These are phyloP conservation scores for Bicyclus anynana DNA, from an alignment of 1,140 invertebrate species.

Conservation along the genomic window DNA sequence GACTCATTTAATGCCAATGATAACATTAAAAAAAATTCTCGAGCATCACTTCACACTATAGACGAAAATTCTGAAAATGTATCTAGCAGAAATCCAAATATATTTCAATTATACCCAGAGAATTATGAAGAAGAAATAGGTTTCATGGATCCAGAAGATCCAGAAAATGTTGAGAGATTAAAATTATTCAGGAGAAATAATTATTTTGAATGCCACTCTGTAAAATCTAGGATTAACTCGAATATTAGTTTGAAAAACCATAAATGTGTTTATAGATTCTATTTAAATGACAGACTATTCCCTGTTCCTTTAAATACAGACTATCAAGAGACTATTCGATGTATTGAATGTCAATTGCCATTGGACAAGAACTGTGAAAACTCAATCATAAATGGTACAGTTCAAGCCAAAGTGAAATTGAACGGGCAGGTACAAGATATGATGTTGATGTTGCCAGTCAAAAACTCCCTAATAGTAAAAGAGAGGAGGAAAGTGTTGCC, in stretches of 20 bases:
- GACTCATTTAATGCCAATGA: constrained; percentile 33
- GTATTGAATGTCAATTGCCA: constrained; percentile 59
- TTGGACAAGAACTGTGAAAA: constrained; percentile 29
- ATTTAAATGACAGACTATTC: constrained; percentile 64
- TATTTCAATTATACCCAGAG: constrained; percentile 29
- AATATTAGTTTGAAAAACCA: constrained; percentile 43
- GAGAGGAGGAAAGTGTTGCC: constrained; percentile 43
- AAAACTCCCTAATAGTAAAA: constrained; percentile 54
- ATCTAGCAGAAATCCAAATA: constrained; percentile 19
- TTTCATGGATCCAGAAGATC: constrained; percentile 33
- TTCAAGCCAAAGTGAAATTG: constrained; percentile 64
- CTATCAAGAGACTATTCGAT: constrained; percentile 48
- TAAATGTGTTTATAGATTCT: constrained; percentile 64
- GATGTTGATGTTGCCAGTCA: constrained; percentile 53
- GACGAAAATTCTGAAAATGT: constrained; percentile 42
- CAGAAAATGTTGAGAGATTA: constrained; percentile 40
- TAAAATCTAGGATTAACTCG: constrained; percentile 46
- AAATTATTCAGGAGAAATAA: constrained; percentile 62
- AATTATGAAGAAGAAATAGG: constrained; percentile 31
- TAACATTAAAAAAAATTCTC: constrained; percentile 17
- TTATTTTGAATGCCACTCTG: constrained; percentile 69
- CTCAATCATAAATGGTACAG: constrained; percentile 48
- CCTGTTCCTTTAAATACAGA: constrained; percentile 56
- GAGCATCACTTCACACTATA: constrained; percentile 46
- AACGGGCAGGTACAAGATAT: constrained; percentile 51